These are phyloP conservation scores for Fulica atra DNA, from an alignment of 2,113 vertebrate species.

Conservation along the genomic window DNA sequence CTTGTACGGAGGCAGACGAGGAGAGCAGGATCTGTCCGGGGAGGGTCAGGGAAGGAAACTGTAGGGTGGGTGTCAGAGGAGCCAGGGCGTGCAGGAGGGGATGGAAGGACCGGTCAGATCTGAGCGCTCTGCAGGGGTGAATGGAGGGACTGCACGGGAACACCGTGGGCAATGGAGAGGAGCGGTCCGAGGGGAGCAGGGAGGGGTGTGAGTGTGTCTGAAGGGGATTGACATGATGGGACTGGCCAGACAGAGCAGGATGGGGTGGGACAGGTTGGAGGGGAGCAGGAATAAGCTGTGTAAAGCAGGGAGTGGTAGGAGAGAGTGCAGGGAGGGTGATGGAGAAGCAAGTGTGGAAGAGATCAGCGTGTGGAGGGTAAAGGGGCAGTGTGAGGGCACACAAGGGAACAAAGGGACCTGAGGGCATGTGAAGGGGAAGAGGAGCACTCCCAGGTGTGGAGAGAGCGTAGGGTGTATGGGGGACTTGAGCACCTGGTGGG, in stretches of 20 bases:
- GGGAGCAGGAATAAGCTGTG: neutral
- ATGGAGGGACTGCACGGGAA: neutral
- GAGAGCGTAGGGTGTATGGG: neutral
- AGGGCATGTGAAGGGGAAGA: fast-evolving
- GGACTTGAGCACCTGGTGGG: fast-evolving
- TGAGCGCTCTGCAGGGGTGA: neutral
- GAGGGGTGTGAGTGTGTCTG: neutral
- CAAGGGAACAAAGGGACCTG: no score
- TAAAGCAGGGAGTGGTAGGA: neutral
- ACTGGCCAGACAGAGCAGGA: no score
- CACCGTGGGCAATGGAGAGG: fast-evolving
- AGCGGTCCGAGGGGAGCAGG: neutral
- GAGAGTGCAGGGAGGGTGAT: fast-evolving
- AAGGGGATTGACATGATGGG: neutral
- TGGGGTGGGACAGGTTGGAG: neutral
- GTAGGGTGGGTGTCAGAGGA: neutral
- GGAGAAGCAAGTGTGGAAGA: neutral
- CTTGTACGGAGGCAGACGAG: no score
- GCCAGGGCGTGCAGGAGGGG: neutral
- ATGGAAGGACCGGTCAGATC: neutral
- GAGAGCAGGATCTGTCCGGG: fast-evolving
- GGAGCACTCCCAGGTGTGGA: neutral
- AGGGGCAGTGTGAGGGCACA: no score
- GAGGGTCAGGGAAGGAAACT: neutral
- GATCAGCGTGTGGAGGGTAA: fast-evolving